Evolutionary conservation across 2,113 vertebrate genomes (phyloP), one percentile per base, ranked within the genome.

Genomic region (Nyctibius bracteatus): DNA sequence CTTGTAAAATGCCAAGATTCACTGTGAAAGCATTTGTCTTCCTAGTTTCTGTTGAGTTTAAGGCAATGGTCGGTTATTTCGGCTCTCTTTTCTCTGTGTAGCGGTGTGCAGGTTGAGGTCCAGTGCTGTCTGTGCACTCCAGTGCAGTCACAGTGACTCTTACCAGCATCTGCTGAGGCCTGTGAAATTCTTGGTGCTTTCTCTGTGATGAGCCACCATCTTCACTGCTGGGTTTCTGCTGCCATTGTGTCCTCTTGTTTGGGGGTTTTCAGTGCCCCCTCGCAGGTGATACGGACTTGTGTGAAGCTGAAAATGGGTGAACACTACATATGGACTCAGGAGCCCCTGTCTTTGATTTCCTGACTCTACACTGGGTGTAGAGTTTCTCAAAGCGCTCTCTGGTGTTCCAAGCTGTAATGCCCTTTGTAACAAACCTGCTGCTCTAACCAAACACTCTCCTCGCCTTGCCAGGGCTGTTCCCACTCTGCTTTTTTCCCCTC

Each of bases 321-420:
- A 54, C 1, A 0, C 33, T 39, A 2, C 2, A 0, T 35, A 5
- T 21, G 46, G 41, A 9, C 24, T 2, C 12, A 2, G 2, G 61
- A 87, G 44, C 47, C 14, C 2, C 30, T 74, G 3, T 44, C 49
- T 51, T 68, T 10, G 10, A 2, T 67, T 84, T 93, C 25, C 20
- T 59, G 47, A 14, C 22, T 66, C 14, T 46, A 3, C 4, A 1
- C 0, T 51, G 39, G 20, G 6, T 8, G 12, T 18, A 17, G 23
- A 25, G 24, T 43, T 91, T 84, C 52, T 84, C 33, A 23, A 14
- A 23, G 19, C 21, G 33, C 59, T 41, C 3, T 23, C 35, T 37
- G 72, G 31, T 79, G 52, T 49, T 22, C 19, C 8, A 44, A 47
- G 65, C n/a, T 63, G 52, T 10, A 22, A 2, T 15, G 18, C n/a